Evolutionary conservation across 2,888 invertebrate species (phyloP).

Genomic region (Drosophila recens): DNA sequence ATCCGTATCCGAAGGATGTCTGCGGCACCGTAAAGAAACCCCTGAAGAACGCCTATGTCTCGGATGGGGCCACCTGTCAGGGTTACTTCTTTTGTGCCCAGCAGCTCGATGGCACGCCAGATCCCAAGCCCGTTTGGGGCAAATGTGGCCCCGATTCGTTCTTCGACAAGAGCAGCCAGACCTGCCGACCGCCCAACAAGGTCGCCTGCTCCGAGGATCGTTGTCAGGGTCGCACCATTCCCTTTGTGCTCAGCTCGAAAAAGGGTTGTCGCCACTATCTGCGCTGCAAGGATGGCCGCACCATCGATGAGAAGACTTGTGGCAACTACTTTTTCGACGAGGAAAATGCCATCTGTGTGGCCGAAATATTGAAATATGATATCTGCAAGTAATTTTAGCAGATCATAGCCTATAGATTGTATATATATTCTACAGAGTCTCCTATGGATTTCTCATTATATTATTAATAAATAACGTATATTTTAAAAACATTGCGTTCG

Average conservation of each 20-base stretch:
- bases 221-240: slow-evolving; percentile 76
- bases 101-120: slow-evolving; percentile 40
- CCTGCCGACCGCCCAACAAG: slow-evolving; percentile 58
- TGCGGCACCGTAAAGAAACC: slow-evolving; percentile 63
- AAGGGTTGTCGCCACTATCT: slow-evolving; percentile 78
- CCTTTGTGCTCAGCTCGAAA: slow-evolving; percentile 65
- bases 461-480: slow-evolving; percentile 5
- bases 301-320: slow-evolving; percentile 58
- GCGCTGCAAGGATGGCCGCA: slow-evolving; percentile 62
- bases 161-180: slow-evolving; percentile 59
- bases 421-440: slow-evolving; percentile 17
- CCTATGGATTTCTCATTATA: slow-evolving; percentile 18
- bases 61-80: slow-evolving; percentile 65
- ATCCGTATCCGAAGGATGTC: slow-evolving; percentile 57
- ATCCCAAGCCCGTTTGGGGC: slow-evolving; percentile 66
- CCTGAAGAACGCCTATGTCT: slow-evolving; percentile 48
- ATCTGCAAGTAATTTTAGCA: slow-evolving; percentile 52
- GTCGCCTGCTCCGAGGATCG: slow-evolving; percentile 73
- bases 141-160: slow-evolving; percentile 69
- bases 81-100: slow-evolving; percentile 75
- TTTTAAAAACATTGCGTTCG: not conserved
- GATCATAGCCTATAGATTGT: not conserved
- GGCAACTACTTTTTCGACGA: slow-evolving; percentile 81
- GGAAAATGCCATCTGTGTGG: slow-evolving; percentile 54
- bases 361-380: slow-evolving; percentile 47